Conservation (phyloP, 2,888 invertebrate species). For the Dorcus hopei region DNA sequence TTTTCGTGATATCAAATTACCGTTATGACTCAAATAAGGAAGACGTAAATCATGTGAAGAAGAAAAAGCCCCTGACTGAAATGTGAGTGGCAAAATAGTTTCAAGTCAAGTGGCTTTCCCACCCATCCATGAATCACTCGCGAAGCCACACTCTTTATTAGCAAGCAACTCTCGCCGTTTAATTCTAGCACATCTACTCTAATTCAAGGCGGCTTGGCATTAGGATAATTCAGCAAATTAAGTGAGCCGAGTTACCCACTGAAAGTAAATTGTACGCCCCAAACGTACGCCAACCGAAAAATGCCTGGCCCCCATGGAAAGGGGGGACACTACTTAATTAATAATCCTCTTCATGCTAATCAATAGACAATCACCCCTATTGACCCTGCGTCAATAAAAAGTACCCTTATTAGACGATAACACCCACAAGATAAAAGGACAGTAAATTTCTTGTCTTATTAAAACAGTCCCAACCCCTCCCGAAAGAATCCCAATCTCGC, state of each 20-base stretch:
- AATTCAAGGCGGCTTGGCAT: not conserved
- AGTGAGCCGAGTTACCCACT: slow-evolving; percentile 20
- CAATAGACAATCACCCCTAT: slow-evolving; percentile 34
- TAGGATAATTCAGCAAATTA: slow-evolving; percentile 21
- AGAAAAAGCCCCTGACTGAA: not conserved
- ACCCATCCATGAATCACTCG: not conserved
- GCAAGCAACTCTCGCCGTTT: not conserved
- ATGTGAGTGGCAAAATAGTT: not conserved
- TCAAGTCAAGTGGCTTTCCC: not conserved
- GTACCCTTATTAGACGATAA: slow-evolving; percentile 19
- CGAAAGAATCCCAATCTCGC: too few species aligned
- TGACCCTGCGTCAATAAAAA: slow-evolving; percentile 27
- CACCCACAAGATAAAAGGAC: slow-evolving; percentile 19
- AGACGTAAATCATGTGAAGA: not conserved
- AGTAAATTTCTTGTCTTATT: not conserved
- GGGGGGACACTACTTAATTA: slow-evolving; percentile 32
- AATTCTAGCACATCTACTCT: not conserved
- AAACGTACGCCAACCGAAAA: slow-evolving; percentile 19
- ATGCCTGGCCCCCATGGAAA: slow-evolving; percentile 26
- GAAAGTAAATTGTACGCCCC: slow-evolving; percentile 24
- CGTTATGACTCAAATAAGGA: not conserved
- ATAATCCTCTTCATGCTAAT: slow-evolving; percentile 31
- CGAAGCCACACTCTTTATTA: not conserved
- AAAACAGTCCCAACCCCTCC: too few species aligned
- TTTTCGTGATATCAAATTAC: not conserved